Conservation (phyloP, 2,113 vertebrate species). For the Leucoraja erinaceus region DNA sequence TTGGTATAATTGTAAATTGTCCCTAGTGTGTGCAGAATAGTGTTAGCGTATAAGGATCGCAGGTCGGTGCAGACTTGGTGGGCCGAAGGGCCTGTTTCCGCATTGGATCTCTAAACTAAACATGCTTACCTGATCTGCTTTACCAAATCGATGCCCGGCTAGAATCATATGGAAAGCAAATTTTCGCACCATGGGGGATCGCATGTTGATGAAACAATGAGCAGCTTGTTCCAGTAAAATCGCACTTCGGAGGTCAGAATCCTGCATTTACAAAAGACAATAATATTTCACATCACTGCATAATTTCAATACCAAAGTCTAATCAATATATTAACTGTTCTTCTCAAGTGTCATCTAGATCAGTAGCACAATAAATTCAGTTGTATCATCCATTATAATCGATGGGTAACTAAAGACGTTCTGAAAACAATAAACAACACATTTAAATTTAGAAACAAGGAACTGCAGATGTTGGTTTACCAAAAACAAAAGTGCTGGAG, state of each 20-base stretch:
- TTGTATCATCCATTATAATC: no score
- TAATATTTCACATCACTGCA: neutral
- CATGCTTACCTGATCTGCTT: conserved; percentile 83
- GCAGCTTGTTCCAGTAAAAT: conserved; percentile 91
- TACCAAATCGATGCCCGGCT: conserved; percentile 93
- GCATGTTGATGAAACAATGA: conserved; percentile 97
- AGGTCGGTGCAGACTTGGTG: no score
- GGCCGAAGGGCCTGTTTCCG: no score
- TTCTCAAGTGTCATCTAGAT: neutral
- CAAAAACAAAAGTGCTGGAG: no score
- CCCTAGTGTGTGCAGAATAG: no score
- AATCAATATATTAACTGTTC: neutral
- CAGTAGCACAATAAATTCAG: neutral
- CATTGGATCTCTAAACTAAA: no score
- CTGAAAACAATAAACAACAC: no score
- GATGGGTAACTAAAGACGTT: no score
- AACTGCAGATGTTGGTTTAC: no score
- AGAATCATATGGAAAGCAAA: conserved; percentile 98
- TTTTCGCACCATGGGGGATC: conserved; percentile 92
- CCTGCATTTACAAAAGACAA: conserved; percentile 58
- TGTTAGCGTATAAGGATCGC: no score
- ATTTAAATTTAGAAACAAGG: no score
- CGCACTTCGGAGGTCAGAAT: conserved; percentile 92
- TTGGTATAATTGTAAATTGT: no score
- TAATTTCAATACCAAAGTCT: neutral